These are phyloP conservation scores for Diaperis boleti DNA, from an alignment of 2,888 invertebrate species.

Conservation along the genomic window DNA sequence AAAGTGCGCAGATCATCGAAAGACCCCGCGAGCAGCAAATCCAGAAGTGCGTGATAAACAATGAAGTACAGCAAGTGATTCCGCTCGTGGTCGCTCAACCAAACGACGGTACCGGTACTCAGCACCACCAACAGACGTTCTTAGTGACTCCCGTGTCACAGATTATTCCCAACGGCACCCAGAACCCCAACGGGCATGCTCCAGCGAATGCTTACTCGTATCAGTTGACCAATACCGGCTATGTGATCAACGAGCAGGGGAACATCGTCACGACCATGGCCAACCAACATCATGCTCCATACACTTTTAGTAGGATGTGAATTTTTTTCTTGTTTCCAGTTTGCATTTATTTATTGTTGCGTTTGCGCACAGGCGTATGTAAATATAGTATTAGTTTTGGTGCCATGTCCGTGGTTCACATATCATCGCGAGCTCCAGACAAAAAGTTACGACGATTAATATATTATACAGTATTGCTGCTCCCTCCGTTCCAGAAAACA, in stretches of 20 bases:
- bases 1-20: slow-evolving; percentile 39
- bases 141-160: slow-evolving; percentile 76
- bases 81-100: slow-evolving; percentile 73
- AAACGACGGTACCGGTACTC: slow-evolving; percentile 56
- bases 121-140: slow-evolving; percentile 74
- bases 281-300: slow-evolving; percentile 64
- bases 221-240: slow-evolving; percentile 65
- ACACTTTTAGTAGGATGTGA: slow-evolving; percentile 65
- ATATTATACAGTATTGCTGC: too few species aligned
- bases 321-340: neutral
- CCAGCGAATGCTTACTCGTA: slow-evolving; percentile 64
- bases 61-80: slow-evolving; percentile 72
- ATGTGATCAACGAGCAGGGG: slow-evolving; percentile 66
- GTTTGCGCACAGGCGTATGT: too few species aligned
- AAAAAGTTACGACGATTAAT: too few species aligned
- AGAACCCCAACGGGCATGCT: slow-evolving; percentile 61
- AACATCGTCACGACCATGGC: slow-evolving; percentile 66
- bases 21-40: slow-evolving; percentile 52
- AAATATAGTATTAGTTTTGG: too few species aligned
- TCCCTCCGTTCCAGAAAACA: neutral
- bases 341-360: neutral
- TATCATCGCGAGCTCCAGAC: too few species aligned
- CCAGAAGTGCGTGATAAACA: slow-evolving; percentile 72
- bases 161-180: slow-evolving; percentile 68
- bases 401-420: too few species aligned